A percentile compares a stretch with the other conserved stretches of the same genome.
These are phyloP conservation scores for Halocynthia roretzi DNA, from an alignment of 23 tunicate genomes.

Conservation along the genomic window DNA sequence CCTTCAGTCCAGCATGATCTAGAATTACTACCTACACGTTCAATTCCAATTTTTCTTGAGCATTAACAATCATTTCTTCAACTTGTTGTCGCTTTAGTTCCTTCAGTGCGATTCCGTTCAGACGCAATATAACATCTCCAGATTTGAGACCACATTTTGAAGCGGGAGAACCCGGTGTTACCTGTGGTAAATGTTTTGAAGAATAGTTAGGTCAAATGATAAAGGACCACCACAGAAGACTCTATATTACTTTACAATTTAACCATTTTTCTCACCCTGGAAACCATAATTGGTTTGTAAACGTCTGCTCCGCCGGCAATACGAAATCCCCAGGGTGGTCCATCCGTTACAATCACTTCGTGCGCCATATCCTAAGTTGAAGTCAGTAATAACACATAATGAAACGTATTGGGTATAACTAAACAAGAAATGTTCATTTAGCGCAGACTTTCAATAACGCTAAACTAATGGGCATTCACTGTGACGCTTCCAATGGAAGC, in stretches of 20 bases:
- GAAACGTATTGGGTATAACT: too few species aligned
- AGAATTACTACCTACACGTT: conserved; percentile 36
- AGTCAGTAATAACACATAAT: too few species aligned
- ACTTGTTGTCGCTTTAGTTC: conserved; percentile 43
- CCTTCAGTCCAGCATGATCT: not conserved
- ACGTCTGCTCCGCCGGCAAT: conserved; percentile 75
- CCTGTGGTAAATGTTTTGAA: conserved; percentile 11
- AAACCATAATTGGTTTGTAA: conserved; percentile 61
- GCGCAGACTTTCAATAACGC: too few species aligned
- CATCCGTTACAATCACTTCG: conserved; percentile 37
- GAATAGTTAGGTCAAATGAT: not conserved
- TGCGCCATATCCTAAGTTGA: conserved; percentile 40
- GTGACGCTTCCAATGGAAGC: too few species aligned
- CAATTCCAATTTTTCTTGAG: conserved; percentile 41
- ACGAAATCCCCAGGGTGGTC: conserved; percentile 97
- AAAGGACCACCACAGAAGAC: not conserved
- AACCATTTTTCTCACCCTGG: conserved; percentile 38
- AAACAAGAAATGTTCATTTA: too few species aligned
- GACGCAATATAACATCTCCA: conserved; percentile 66
- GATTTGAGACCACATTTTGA: conserved; percentile 57
- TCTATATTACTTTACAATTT: not conserved
- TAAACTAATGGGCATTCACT: too few species aligned
- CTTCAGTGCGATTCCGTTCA: conserved; percentile 60
- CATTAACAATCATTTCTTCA: conserved; percentile 51
- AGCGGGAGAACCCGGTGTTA: conserved; percentile 83